Evolutionary conservation across 1,140 invertebrate genomes (phyloP).

Genomic region (Drosophila carrolli): DNA sequence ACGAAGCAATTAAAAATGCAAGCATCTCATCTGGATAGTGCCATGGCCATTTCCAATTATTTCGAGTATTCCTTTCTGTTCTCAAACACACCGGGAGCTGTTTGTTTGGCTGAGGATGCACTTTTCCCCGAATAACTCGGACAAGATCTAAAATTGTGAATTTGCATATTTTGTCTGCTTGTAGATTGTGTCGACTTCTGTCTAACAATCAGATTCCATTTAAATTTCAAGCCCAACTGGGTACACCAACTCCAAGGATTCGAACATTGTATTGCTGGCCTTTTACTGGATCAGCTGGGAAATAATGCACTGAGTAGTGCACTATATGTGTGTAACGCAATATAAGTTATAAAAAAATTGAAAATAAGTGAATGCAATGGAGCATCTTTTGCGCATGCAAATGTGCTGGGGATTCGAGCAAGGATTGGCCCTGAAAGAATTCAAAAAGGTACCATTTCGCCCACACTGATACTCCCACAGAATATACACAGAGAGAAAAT

Average conservation of each 20-base stretch:
- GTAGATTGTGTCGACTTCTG: constrained; percentile 12
- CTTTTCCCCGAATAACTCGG: constrained; percentile 2
- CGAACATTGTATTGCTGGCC: constrained; percentile 14
- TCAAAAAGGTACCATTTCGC: constrained; percentile 52
- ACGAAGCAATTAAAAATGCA: neutral
- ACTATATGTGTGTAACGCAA: constrained; percentile 51
- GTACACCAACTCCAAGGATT: neutral
- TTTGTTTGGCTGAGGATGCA: neutral
- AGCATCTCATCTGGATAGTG: constrained; percentile 1
- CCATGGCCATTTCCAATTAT: constrained; percentile 23
- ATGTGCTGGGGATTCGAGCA: constrained; percentile 33
- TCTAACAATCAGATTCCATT: constrained; percentile 7
- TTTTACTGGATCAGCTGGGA: constrained; percentile 22
- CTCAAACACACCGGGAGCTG: constrained; percentile 6
- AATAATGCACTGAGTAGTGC: constrained; percentile 20
- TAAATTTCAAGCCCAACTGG: constrained; percentile 16
- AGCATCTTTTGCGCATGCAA: constrained; percentile 70
- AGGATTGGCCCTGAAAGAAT: constrained; percentile 40
- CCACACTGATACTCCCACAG: constrained; percentile 22
- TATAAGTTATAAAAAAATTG: constrained; percentile 63
- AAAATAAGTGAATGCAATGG: constrained; percentile 60
- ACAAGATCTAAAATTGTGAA: constrained; percentile 14
- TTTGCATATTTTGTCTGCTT: constrained; percentile 19
- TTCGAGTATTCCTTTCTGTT: constrained; percentile 1
- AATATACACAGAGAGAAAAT: constrained; percentile 4